phyloP scores from a whole-genome alignment of 2,888 invertebrate genomes.

The Podabrus alpinus region DNA sequence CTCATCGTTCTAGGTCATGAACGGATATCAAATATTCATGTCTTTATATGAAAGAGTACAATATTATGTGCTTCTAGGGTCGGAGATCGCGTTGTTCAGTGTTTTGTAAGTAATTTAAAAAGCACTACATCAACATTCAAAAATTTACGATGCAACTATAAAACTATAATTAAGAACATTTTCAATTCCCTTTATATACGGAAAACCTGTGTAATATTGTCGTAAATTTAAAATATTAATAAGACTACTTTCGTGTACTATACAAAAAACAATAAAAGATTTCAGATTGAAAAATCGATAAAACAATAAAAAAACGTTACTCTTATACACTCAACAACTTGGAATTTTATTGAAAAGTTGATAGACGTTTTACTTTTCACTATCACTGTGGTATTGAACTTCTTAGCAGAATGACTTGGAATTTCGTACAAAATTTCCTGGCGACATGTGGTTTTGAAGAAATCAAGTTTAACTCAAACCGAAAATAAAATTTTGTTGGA shows the following conservation, averaged over 20 bases:
- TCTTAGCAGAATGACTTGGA: slow-evolving; percentile 29
- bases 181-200: not conserved
- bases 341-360: slow-evolving; percentile 28
- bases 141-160: not conserved
- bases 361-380: slow-evolving; percentile 32
- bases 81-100: slow-evolving; percentile 33
- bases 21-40: slow-evolving; percentile 36
- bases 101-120: slow-evolving; percentile 35
- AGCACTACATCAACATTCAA: slow-evolving; percentile 7
- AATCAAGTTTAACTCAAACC: slow-evolving; percentile 22
- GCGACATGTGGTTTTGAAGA: slow-evolving; percentile 31
- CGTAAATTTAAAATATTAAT: not conserved
- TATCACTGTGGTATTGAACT: slow-evolving; percentile 30
- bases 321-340: not conserved
- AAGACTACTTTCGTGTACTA: not conserved
- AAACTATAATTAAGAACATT: not conserved
- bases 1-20: slow-evolving; percentile 32
- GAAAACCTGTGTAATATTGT: not conserved
- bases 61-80: slow-evolving; percentile 24
- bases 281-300: not conserved
- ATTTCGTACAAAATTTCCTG: slow-evolving; percentile 32
- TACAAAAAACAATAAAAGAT: not conserved
- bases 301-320: not conserved
- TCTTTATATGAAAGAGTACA: slow-evolving; percentile 30
- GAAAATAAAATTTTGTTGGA: slow-evolving; percentile 16